phyloP scores from a whole-genome alignment of 2,797 vertebrate species.

The Xyrichtys novacula region DNA sequence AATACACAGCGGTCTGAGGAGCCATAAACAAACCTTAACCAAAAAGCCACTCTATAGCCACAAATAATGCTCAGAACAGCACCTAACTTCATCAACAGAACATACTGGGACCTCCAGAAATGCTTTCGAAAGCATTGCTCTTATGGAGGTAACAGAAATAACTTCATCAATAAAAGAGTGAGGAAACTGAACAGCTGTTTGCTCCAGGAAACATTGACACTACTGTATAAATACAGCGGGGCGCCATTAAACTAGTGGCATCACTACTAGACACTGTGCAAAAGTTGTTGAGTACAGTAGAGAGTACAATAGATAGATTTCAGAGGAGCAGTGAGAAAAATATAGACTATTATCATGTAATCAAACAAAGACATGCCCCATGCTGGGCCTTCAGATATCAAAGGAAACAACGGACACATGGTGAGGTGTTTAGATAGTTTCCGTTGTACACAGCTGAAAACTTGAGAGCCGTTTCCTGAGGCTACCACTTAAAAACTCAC shows the following conservation, averaged over 20 bases:
- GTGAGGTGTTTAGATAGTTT: conserved; percentile 17
- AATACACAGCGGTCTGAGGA: no score
- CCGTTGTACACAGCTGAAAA: conserved; percentile 9
- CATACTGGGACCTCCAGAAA: no score
- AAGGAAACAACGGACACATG: not conserved
- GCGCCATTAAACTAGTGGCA: not conserved
- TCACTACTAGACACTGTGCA: not conserved
- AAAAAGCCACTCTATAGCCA: no score
- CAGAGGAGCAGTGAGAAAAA: conserved; percentile 10
- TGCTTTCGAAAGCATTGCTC: not conserved
- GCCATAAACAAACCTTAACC: no score
- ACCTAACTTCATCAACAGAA: no score
- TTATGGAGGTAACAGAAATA: not conserved
- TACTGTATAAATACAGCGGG: not conserved
- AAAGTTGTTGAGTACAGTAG: not conserved
- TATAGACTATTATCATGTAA: not conserved
- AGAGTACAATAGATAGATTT: conserved; percentile 19
- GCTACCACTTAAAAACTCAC: conserved; percentile 35
- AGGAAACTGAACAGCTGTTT: no score
- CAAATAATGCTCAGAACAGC: no score
- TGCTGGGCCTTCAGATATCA: not conserved
- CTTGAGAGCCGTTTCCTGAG: conserved; percentile 6
- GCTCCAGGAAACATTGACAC: not conserved
- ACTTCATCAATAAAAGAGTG: no score
- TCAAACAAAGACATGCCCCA: not conserved